A percentile compares a stretch with the other conserved stretches of the same genome.
Evolutionary conservation across 2,113 vertebrate species (phyloP).

Genomic region (Gasterosteus nipponicus): DNA sequence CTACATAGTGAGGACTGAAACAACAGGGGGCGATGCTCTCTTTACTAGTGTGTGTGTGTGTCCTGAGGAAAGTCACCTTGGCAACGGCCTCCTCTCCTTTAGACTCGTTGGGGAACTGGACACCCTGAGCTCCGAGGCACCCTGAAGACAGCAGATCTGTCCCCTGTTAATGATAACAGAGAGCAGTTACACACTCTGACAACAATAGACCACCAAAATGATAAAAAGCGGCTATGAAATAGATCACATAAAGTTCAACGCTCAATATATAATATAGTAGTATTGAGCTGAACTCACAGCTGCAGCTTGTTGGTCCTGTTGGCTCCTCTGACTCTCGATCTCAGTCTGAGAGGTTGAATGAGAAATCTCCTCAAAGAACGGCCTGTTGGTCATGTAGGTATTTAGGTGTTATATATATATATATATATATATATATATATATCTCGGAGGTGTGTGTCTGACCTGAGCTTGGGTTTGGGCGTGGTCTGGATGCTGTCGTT

Average conservation of each 20-base stretch:
- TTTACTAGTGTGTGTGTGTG: neutral
- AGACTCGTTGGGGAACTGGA: neutral
- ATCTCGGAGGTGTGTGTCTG: neutral
- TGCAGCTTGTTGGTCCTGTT: conserved; percentile 6
- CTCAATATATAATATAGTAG: too few species aligned
- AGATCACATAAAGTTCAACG: too few species aligned
- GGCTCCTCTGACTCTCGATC: conserved; percentile 61
- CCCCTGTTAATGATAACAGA: conserved; percentile 9
- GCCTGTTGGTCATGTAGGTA: conserved; percentile 52
- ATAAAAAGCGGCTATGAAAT: too few species aligned
- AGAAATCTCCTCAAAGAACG: conserved; percentile 76
- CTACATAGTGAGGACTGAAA: too few species aligned
- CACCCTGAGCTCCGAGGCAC: neutral
- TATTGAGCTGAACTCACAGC: conserved; percentile 27
- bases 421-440: too few species aligned
- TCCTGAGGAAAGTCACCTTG: conserved; percentile 14
- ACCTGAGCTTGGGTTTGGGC: conserved; percentile 81
- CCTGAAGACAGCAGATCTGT: conserved; percentile 5
- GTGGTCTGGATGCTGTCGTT: conserved; percentile 76
- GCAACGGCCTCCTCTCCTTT: neutral
- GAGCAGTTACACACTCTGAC: neutral
- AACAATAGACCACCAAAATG: too few species aligned
- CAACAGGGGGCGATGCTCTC: too few species aligned
- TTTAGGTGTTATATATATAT: too few species aligned
- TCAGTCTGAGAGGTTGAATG: conserved; percentile 77